A percentile compares a stretch with the other conserved stretches of the same genome.
Evolutionary conservation across 2,113 vertebrate species (phyloP).

Genomic region (Catagonus wagneri): DNA sequence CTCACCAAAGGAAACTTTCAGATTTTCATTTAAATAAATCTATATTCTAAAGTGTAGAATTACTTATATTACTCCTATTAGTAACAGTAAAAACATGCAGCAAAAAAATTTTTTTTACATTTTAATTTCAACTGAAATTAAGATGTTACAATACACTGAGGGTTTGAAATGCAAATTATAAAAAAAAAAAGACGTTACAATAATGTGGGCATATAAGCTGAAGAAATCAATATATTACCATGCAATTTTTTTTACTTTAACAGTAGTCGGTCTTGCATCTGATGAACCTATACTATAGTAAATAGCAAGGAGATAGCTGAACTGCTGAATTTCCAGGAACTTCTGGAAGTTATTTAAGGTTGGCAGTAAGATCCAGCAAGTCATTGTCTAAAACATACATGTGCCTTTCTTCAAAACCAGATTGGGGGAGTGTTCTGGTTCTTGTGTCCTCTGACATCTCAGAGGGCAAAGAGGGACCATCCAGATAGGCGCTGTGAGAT

Average conservation of each 20-base stretch:
- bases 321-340: background rate
- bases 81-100: background rate
- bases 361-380: background rate
- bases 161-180: no score
- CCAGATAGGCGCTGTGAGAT: accelerated
- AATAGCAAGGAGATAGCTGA: background rate
- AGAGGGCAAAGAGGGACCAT: background rate
- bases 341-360: constrained; percentile 20
- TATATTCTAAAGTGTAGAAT: background rate
- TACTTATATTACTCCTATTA: background rate
- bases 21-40: constrained; percentile 40
- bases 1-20: background rate
- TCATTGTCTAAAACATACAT: background rate
- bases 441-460: background rate
- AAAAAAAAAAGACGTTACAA: background rate
- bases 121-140: constrained; percentile 42
- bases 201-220: background rate
- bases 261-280: background rate
- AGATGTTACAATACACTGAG: background rate
- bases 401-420: background rate
- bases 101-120: background rate
- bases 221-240: background rate
- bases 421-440: background rate
- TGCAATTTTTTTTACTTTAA: background rate
- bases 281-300: background rate